A percentile compares a stretch with the other conserved stretches of the same genome.
phyloP scores from a whole-genome alignment of 1,140 invertebrate species.

The Lordiphosa collinella region DNA sequence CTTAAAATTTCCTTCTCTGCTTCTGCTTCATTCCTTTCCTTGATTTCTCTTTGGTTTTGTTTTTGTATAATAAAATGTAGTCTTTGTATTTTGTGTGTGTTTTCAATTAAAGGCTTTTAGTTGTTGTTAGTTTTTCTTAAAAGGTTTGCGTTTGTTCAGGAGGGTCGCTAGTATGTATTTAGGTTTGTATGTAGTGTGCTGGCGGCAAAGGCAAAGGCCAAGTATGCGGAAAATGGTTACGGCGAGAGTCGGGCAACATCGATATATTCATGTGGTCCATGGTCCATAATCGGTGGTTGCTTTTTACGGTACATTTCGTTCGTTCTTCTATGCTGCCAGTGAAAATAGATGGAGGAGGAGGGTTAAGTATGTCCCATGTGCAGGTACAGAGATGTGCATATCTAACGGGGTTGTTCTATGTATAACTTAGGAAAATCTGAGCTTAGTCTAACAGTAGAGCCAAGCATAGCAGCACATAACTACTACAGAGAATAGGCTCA shows the following conservation, averaged over 20 bases:
- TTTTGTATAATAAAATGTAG: conserved; percentile 45
- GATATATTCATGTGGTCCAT: background rate
- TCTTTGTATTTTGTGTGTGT: conserved; percentile 31
- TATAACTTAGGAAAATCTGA: too few relatives aligned
- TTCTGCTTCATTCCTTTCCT: background rate
- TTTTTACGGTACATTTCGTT: conserved; percentile 12
- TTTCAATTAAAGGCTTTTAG: conserved; percentile 35
- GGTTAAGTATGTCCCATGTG: too few relatives aligned
- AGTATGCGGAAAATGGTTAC: too few relatives aligned
- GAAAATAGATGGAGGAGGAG: too few relatives aligned
- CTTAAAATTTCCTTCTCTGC: conserved; percentile 1
- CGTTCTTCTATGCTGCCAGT: background rate
- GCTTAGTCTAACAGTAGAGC: too few relatives aligned
- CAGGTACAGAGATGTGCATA: too few relatives aligned
- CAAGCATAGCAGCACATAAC: too few relatives aligned
- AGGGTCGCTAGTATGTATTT: conserved; percentile 23
- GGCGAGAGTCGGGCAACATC: too few relatives aligned
- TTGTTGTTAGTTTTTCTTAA: too few relatives aligned
- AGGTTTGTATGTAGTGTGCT: background rate
- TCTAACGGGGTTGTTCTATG: too few relatives aligned
- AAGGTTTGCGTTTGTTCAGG: conserved; percentile 19
- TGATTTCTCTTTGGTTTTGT: background rate
- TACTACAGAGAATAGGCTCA: too few relatives aligned
- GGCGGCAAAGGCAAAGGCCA: background rate
- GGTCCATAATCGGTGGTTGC: conserved; percentile 45